Base-by-base conservation (phyloP, 2,888 invertebrate species). In the Falcaria lacertinaria region DNA sequence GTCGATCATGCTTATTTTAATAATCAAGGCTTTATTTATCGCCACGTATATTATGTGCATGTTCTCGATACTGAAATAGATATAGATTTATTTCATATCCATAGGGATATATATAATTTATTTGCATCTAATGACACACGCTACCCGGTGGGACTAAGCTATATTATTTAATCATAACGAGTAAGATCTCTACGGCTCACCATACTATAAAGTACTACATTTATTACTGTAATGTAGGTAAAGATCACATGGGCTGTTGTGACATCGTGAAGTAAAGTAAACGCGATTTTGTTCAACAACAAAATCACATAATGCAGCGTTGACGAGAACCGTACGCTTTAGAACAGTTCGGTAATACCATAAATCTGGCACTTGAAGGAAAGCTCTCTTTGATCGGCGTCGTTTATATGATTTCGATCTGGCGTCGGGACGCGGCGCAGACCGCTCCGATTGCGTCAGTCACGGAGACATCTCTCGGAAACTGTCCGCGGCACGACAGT, bases 351-450 rank as follows among this genome's bases (percentile, higher is more conserved):
- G 44, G 60, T 60, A 58, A 66, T 70, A 61, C 52, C 60, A 72
- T 76, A 78, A 78, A 77, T 74, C 69, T 57, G 55, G 46, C 46
- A 52, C 48, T 57, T 62, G 61, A 68, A 70, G 74, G 69, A 78
- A 70, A 78, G 62, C 70, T 80, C 63, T 69, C 84, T 86, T 85
- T 84, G 85, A 88, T 87, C 85, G 71, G 76, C 52, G 72, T 74
- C 64, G 70, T 80, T 83, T 79, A 87, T 85, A 71, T 79, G 80
- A 80, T 81, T 83, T 79, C 74, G 65, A 84, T 84, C 77, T 75
- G 71, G 73, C 77, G 75, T 71, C 74, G 73, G 68, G 82, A 80
- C 75, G 63, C 64, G 52, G 59, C 57, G 70, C 80, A 82, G 82
- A 80, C 81, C 60, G 72, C 54, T 58, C 64, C 52, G 52, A 59